Conservation (phyloP, 2,797 vertebrate species). For the Mormyrops boulengeri region DNA sequence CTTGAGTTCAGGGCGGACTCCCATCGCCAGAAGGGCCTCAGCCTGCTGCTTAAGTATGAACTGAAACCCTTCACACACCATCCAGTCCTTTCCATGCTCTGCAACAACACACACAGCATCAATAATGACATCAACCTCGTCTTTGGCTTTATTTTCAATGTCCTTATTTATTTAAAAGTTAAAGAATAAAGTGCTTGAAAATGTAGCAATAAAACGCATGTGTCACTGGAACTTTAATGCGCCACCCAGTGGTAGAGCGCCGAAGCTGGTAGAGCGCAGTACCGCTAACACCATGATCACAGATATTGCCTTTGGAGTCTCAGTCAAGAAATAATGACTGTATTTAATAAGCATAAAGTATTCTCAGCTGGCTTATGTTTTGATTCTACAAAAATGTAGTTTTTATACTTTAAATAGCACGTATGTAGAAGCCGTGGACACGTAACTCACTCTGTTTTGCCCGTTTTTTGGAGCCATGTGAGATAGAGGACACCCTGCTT, state of each 20-base stretch:
- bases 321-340: background rate
- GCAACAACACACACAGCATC: slow-evolving; percentile 11
- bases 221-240: background rate
- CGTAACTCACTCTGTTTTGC: slow-evolving; percentile 55
- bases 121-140: background rate
- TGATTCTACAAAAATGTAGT: background rate
- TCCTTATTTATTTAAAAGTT: background rate
- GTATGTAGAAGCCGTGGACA: background rate
- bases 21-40: slow-evolving; percentile 71
- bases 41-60: slow-evolving; percentile 78
- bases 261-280: background rate
- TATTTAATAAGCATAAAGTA: background rate
- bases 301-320: background rate
- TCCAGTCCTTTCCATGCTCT: slow-evolving; percentile 71
- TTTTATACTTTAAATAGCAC: background rate
- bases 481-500: slow-evolving; percentile 55
- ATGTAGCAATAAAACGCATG: background rate
- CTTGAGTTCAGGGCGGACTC: slow-evolving; percentile 72
- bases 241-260: background rate
- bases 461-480: slow-evolving; percentile 43
- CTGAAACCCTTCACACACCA: slow-evolving; percentile 86
- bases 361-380: background rate
- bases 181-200: background rate
- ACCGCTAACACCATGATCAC: background rate
- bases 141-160: background rate